A percentile compares a stretch with the other conserved stretches of the same genome.
phyloP scores from a whole-genome alignment of 2,888 invertebrate species.

The Frankliniella fusca region DNA sequence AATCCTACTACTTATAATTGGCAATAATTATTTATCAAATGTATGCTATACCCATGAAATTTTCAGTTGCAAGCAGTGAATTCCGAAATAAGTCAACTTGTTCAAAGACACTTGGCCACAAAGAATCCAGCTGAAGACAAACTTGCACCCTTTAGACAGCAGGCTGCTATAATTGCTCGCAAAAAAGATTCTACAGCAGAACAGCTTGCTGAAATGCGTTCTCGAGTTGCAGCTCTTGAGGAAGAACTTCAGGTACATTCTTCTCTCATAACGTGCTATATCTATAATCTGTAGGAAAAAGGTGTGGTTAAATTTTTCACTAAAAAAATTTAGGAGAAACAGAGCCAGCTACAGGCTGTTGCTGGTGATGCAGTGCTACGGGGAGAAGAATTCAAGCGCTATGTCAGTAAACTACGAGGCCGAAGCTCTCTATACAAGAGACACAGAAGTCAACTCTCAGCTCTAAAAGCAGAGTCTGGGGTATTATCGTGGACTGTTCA shows the following conservation, averaged over 20 bases:
- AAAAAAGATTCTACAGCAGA: conserved; percentile 74
- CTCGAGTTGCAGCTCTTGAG: conserved; percentile 58
- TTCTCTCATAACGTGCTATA: conserved; percentile 51
- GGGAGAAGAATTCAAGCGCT: conserved; percentile 80
- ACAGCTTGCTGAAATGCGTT: conserved; percentile 62
- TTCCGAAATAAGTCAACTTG: conserved; percentile 64
- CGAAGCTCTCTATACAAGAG: conserved; percentile 79
- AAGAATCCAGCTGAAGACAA: conserved; percentile 65
- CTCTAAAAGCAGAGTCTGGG: conserved; percentile 71
- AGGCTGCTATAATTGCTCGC: conserved; percentile 72
- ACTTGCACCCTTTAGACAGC: conserved; percentile 77
- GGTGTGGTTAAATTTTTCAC: conserved; percentile 40
- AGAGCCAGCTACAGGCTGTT: conserved; percentile 47
- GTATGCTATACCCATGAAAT: background rate
- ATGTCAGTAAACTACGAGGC: conserved; percentile 73
- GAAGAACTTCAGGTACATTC: conserved; percentile 54
- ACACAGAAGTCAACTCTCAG: conserved; percentile 69
- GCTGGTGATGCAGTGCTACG: conserved; percentile 66
- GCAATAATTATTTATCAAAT: background rate
- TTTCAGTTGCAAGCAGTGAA: conserved; percentile 50
- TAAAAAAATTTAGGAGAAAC: conserved; percentile 46
- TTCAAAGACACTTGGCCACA: conserved; percentile 64
- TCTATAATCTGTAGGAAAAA: conserved; percentile 36
- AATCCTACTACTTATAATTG: background rate
- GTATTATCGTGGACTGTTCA: conserved; percentile 71